Evolutionary conservation across 2,888 invertebrate genomes (phyloP).

Genomic region (Dryococelus australis): DNA sequence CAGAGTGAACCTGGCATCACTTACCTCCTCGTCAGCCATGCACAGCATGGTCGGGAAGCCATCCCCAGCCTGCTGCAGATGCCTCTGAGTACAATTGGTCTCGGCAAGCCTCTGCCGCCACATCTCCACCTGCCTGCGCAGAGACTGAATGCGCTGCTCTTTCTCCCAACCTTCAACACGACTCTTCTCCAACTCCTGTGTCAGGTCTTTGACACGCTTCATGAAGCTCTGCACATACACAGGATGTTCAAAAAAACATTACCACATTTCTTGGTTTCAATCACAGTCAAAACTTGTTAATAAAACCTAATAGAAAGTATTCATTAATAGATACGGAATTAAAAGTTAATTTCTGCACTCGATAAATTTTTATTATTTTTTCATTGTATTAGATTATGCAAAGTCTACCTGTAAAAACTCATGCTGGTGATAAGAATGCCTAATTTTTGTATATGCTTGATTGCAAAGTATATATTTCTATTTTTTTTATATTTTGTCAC

Average conservation of each 20-base stretch:
- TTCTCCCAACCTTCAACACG: slow-evolving; percentile 53
- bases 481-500: too few species aligned
- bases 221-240: slow-evolving; percentile 59
- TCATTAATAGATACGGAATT: too few species aligned
- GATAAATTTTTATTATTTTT: too few species aligned
- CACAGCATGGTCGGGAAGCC: not conserved
- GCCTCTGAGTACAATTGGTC: slow-evolving; percentile 49
- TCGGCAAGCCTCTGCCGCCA: slow-evolving; percentile 49
- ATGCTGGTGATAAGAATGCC: too few species aligned
- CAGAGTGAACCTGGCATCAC: not conserved
- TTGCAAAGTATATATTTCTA: too few species aligned
- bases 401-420: too few species aligned
- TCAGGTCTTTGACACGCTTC: slow-evolving; percentile 64
- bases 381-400: too few species aligned
- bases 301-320: too few species aligned
- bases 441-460: too few species aligned
- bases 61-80: slow-evolving; percentile 34
- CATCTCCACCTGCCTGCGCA: slow-evolving; percentile 47
- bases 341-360: too few species aligned
- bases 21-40: not conserved
- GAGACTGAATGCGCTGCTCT: slow-evolving; percentile 52
- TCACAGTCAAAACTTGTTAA: too few species aligned
- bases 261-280: too few species aligned
- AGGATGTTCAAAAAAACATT: not conserved
- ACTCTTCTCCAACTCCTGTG: slow-evolving; percentile 56